These are phyloP conservation scores for Acrobasis consociella DNA, from an alignment of 2,888 invertebrate species.

Conservation along the genomic window DNA sequence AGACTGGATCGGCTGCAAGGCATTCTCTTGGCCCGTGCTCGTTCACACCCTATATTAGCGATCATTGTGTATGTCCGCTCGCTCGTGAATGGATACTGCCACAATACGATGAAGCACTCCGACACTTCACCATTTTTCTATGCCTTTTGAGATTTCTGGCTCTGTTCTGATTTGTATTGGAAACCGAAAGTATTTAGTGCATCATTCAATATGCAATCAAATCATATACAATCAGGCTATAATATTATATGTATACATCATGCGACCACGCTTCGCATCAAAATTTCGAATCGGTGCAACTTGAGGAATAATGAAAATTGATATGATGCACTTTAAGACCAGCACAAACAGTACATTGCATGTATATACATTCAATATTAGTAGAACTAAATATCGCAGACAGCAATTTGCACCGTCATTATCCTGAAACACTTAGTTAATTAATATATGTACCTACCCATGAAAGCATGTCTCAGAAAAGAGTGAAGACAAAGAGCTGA, in stretches of 20 bases:
- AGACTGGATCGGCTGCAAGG: constrained; percentile 81
- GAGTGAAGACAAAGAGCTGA: constrained; percentile 69
- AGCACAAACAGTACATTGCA: constrained; percentile 74
- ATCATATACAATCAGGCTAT: constrained; percentile 40
- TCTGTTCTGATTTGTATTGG: constrained; percentile 68
- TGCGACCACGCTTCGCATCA: constrained; percentile 35
- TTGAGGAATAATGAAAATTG: constrained; percentile 56
- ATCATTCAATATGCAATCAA: constrained; percentile 65
- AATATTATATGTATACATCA: constrained; percentile 27
- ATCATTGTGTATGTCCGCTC: constrained; percentile 82
- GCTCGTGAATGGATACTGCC: constrained; percentile 74
- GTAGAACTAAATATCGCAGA: constrained; percentile 76
- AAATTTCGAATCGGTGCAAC: constrained; percentile 44
- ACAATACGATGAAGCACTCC: constrained; percentile 72
- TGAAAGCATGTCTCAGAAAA: constrained; percentile 83
- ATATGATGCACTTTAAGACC: constrained; percentile 79
- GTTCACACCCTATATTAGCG: constrained; percentile 76
- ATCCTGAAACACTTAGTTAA: constrained; percentile 70
- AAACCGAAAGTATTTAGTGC: constrained; percentile 72
- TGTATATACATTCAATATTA: constrained; percentile 62
- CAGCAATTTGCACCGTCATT: constrained; percentile 75
- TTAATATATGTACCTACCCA: constrained; percentile 61
- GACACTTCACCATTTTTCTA: constrained; percentile 73
- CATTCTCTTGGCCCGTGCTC: constrained; percentile 79
- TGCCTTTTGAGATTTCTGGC: constrained; percentile 73